A percentile compares a stretch with the other conserved stretches of the same genome.
These are phyloP conservation scores for Netelia fuscicornis DNA, from an alignment of 2,888 invertebrate species.

Conservation along the genomic window DNA sequence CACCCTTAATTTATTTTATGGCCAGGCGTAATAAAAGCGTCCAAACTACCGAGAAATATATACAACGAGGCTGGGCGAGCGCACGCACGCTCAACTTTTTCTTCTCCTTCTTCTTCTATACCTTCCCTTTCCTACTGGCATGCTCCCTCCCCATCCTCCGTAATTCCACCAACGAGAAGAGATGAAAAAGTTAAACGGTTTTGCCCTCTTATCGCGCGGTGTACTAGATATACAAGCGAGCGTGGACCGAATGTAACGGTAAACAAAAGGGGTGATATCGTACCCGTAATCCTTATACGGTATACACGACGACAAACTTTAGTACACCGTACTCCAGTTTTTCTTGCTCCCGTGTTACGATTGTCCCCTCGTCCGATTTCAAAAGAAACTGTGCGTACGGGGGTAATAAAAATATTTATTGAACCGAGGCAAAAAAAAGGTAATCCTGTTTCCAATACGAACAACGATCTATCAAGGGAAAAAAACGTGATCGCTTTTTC, in stretches of 20 bases:
- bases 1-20: conserved; percentile 78
- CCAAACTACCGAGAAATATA: conserved; percentile 52
- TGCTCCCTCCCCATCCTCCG: neutral
- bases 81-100: conserved; percentile 34
- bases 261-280: conserved; percentile 55
- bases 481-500: too few species aligned
- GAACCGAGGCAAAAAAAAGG: neutral
- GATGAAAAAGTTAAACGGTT: conserved; percentile 74
- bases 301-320: conserved; percentile 12
- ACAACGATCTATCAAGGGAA: too few species aligned
- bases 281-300: conserved; percentile 14
- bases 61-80: conserved; percentile 31
- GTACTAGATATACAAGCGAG: conserved; percentile 69
- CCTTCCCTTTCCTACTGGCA: neutral
- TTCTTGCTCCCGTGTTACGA: conserved; percentile 7
- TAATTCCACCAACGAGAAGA: conserved; percentile 19
- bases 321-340: conserved; percentile 20
- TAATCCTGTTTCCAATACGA: too few species aligned
- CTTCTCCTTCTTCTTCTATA: conserved; percentile 6
- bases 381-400: neutral
- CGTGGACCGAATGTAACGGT: conserved; percentile 61
- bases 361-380: conserved; percentile 1
- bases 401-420: conserved; percentile 31
- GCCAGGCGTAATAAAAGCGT: conserved; percentile 75
- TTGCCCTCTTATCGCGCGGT: conserved; percentile 67